Percentiles rank a stretch among this genome's conserved stretches.
Conservation (phyloP, 2,113 vertebrate genomes). For the Callaeas wilsoni region DNA sequence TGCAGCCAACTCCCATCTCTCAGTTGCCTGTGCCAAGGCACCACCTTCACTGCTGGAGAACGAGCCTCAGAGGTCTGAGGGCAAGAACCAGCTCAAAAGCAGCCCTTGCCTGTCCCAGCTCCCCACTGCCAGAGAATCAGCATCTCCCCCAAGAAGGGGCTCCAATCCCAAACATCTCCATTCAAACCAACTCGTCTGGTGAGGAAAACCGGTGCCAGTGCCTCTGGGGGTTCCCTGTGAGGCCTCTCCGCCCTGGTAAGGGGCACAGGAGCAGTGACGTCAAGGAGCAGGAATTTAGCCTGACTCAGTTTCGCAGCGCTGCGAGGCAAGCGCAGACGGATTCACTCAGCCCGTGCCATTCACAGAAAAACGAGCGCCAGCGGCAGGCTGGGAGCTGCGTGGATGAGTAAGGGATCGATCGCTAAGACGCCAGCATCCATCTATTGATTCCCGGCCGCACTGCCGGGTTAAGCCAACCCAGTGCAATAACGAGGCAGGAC, state of each 20-base stretch:
- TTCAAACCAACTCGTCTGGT: background rate
- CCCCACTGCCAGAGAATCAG: background rate
- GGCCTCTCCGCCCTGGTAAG: background rate
- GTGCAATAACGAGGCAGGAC: background rate
- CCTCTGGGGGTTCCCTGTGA: background rate
- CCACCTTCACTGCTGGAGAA: background rate
- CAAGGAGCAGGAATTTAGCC: background rate
- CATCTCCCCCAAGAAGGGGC: background rate
- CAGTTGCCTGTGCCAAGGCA: background rate
- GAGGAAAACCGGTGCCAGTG: background rate
- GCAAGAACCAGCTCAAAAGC: background rate
- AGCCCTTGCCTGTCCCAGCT: background rate
- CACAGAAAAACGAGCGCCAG: background rate
- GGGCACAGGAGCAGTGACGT: background rate
- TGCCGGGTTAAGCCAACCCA: background rate
- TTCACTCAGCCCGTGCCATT: background rate
- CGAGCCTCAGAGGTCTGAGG: background rate
- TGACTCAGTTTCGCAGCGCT: background rate
- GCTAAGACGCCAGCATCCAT: slow-evolving; percentile 1
- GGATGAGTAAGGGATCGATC: slow-evolving; percentile 27
- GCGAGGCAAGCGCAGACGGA: background rate
- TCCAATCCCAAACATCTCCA: background rate
- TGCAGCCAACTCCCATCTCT: background rate
- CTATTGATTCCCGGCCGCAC: background rate
- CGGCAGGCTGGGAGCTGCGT: background rate